phyloP scores from a whole-genome alignment of 2,113 vertebrate genomes.

The Orthonyx spaldingii region DNA sequence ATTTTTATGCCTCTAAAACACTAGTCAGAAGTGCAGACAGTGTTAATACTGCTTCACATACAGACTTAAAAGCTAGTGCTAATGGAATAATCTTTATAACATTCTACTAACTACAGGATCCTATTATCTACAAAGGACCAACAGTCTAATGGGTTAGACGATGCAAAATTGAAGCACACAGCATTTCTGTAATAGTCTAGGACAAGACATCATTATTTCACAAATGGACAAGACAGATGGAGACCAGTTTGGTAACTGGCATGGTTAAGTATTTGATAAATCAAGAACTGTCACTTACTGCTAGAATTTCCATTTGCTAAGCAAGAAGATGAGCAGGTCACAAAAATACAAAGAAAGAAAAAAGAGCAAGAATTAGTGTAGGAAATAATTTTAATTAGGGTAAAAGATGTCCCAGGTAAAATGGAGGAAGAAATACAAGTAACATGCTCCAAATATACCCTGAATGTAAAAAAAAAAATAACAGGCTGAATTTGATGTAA shows the following conservation, averaged over 20 bases:
- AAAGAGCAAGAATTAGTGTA: conserved; percentile 95
- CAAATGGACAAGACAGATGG: conserved; percentile 68
- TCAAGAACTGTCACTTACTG: conserved; percentile 97
- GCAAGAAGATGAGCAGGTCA: conserved; percentile 97
- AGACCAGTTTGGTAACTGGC: conserved; percentile 71
- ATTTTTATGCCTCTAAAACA: background rate
- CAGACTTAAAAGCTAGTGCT: conserved; percentile 37
- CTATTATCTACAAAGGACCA: conserved; percentile 37
- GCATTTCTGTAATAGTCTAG: conserved; percentile 48
- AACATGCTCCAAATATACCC: conserved; percentile 27
- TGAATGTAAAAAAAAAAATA: background rate
- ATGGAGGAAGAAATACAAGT: conserved; percentile 50
- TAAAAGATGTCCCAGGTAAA: conserved; percentile 74
- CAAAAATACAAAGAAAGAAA: conserved; percentile 86
- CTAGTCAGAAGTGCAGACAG: background rate
- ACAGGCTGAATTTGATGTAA: background rate
- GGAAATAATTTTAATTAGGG: conserved; percentile 75
- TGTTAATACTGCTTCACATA: conserved; percentile 35
- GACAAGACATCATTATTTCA: conserved; percentile 63
- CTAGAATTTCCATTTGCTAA: conserved; percentile 99
- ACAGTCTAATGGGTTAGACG: conserved; percentile 46
- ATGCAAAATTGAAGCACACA: conserved; percentile 56
- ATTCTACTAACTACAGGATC: conserved; percentile 20
- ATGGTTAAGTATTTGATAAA: conserved; percentile 80
- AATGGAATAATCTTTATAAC: background rate